Evolutionary conservation across 2,113 vertebrate species (phyloP), one percentile per base, ranked within the genome.

Genomic region (Gasterosteus nipponicus): DNA sequence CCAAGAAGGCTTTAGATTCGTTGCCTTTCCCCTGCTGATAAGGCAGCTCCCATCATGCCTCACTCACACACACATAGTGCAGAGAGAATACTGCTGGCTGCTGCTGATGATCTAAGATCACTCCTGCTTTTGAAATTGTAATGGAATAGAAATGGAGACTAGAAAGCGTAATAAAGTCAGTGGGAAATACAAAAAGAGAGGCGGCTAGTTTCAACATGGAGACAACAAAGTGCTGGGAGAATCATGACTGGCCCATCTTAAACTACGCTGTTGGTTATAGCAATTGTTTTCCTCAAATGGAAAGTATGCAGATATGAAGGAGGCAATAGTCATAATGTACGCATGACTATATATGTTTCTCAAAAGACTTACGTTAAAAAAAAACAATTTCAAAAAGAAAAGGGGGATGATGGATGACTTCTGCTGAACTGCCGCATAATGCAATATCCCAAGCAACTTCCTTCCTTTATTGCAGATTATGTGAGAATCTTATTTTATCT

Each of bases 21-120:
- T 88, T 88, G 82, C 71, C 67, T 81, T 89, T 84, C 59, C 73
- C 83, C 77, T 22, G 61, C 81, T 88, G 86, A 87, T 87, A 86
- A 84, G 84, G 83, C 80, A 81, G 81, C 84, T 92, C 80, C 69
- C 89, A 90, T 92, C 89, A 87, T 85, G 77, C 85, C 62, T 90
- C 83, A 86, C 89, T 91, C 92, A 83, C 71, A 78, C 65, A 75
- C 76, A 77, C 29, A 42, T 76, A 87, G 89, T 92, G 89, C 75
- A 83, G 74, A 60, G 57, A 86, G 86, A 92, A 88, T 78, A 78
- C 77, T 63, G 59, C 67, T 87, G 87, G 89, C 90, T 88, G 80
- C 81, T 64, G 67, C 47, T 60, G 78, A 63, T 82, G 73, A 83
- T 84, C 79, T 78, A 72, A 73, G 70, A 76, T 87, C 78, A 70